Percentiles rank a stretch among this genome's conserved stretches.
These are phyloP conservation scores for Ichneumoninae sp. DNA, from an alignment of 2,888 invertebrate species.

Conservation along the genomic window DNA sequence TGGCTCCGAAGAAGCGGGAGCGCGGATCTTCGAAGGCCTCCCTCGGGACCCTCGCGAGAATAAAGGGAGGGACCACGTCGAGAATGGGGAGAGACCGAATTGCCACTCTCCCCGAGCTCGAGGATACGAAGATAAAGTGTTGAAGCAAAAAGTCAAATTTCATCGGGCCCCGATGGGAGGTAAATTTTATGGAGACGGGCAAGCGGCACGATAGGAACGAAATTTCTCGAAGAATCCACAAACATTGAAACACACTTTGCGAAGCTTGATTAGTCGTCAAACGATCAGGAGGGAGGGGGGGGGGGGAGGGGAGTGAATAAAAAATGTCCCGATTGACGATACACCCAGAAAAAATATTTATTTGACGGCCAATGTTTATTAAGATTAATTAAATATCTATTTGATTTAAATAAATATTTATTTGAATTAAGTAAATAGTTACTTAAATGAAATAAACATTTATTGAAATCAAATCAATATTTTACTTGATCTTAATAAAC, in stretches of 20 bases:
- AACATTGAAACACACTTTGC: not conserved
- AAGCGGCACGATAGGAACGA: not conserved
- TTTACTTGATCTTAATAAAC: too few relatives aligned
- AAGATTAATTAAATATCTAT: too few relatives aligned
- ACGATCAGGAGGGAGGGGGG: not conserved
- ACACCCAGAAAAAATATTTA: too few relatives aligned
- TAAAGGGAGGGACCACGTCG: constrained; percentile 49
- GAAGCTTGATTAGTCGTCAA: not conserved
- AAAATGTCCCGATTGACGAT: not conserved
- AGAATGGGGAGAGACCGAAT: constrained; percentile 10
- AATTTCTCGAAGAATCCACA: not conserved
- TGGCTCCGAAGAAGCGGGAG: constrained; percentile 24
- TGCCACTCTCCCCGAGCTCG: constrained; percentile 57
- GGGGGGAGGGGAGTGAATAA: too few relatives aligned
- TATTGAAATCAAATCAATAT: too few relatives aligned
- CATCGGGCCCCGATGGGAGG: not conserved
- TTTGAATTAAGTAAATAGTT: too few relatives aligned
- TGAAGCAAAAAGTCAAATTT: not conserved
- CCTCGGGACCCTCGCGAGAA: constrained; percentile 54
- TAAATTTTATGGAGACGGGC: not conserved
- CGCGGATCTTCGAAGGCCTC: constrained; percentile 53
- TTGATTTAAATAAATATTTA: too few relatives aligned
- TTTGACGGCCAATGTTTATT: too few relatives aligned
- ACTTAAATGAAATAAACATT: too few relatives aligned
- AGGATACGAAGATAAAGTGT: constrained; percentile 14